Evolutionary conservation across 2,797 vertebrate species (phyloP).

Genomic region (Lophius americanus): DNA sequence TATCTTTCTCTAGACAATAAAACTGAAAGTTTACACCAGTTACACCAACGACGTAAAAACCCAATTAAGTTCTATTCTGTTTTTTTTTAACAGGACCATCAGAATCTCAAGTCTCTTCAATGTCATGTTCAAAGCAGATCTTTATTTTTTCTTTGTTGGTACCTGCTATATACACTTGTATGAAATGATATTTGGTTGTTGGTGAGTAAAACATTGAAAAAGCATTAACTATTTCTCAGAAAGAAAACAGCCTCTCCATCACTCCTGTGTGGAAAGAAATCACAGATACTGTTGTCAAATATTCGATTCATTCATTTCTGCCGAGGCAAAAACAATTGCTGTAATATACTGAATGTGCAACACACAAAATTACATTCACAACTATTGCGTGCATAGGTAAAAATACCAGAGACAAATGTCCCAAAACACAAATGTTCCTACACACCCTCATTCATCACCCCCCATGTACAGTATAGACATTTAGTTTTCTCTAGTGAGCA

Average conservation of each 20-base stretch:
- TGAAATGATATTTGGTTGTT: background rate
- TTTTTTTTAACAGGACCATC: too few relatives aligned
- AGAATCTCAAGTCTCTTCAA: too few relatives aligned
- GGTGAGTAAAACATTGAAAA: background rate
- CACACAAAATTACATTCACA: background rate
- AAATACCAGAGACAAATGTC: background rate
- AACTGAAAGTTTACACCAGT: background rate
- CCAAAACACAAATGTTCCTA: background rate
- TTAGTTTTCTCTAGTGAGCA: background rate
- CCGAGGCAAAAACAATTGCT: background rate
- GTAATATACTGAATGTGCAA: background rate
- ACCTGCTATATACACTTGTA: too few relatives aligned
- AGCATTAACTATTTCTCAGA: background rate
- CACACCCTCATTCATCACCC: background rate
- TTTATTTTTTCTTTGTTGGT: too few relatives aligned
- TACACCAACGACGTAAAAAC: background rate
- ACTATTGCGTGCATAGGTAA: background rate
- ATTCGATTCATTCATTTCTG: background rate
- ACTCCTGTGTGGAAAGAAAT: background rate
- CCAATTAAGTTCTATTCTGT: too few relatives aligned
- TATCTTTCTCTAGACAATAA: background rate
- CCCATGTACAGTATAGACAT: too few relatives aligned
- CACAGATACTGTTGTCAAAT: background rate
- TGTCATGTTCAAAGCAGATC: too few relatives aligned
- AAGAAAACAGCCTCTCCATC: background rate